Conservation (phyloP, 2,888 invertebrate species). For the Lasioglossum morio region DNA sequence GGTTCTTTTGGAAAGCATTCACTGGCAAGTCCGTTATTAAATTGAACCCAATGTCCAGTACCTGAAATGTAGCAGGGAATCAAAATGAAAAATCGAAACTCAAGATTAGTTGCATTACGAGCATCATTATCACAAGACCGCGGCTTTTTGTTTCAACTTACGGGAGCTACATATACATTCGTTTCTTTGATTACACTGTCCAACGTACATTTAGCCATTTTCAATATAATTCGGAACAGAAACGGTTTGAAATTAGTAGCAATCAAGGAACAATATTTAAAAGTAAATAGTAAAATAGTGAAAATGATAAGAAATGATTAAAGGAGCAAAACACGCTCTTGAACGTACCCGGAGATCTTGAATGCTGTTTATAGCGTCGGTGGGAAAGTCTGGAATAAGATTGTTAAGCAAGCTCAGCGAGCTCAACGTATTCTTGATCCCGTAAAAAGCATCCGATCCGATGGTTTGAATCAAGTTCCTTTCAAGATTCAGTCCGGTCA, state of each 20-base stretch:
- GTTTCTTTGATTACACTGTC: no score
- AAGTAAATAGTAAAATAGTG: no score
- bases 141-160: no score
- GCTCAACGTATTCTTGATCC: constrained; percentile 92
- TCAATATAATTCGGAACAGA: not conserved
- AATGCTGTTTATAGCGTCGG: constrained; percentile 91
- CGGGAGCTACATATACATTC: no score
- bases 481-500: constrained; percentile 95
- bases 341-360: constrained; percentile 89
- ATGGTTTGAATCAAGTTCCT: constrained; percentile 93
- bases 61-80: constrained; percentile 83
- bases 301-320: no score
- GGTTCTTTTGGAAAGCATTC: constrained; percentile 92
- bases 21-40: constrained; percentile 92
- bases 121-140: no score
- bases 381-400: constrained; percentile 94
- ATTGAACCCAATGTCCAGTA: constrained; percentile 96
- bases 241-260: not conserved
- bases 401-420: constrained; percentile 96
- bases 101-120: not conserved
- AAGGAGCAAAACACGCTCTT: not conserved
- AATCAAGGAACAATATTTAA: not conserved
- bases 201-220: not conserved
- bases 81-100: not conserved
- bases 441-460: constrained; percentile 91